Conservation (phyloP, 2,888 invertebrate genomes). For the Tenthredo distinguenda region DNA sequence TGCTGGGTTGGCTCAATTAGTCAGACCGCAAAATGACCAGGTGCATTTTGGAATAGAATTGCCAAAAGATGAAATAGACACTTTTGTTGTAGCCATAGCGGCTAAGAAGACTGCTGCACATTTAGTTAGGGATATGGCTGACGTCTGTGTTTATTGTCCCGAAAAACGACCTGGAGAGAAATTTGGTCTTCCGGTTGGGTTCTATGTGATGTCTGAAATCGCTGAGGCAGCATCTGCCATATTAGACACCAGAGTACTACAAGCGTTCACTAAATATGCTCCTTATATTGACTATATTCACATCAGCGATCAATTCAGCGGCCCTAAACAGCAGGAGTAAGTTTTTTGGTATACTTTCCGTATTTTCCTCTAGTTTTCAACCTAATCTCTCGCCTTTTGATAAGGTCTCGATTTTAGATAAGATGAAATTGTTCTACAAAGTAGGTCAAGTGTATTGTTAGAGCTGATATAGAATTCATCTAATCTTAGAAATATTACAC, state of each 20-base stretch:
- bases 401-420: conserved; percentile 30
- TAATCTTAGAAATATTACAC: background rate
- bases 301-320: conserved; percentile 97
- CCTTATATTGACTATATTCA: conserved; percentile 96
- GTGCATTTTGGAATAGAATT: conserved; percentile 92
- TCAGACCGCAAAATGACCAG: conserved; percentile 93
- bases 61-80: conserved; percentile 94
- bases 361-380: background rate
- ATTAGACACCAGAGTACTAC: conserved; percentile 89
- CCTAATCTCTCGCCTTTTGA: background rate
- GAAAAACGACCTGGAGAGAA: conserved; percentile 91
- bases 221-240: conserved; percentile 92
- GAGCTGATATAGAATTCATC: background rate
- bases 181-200: conserved; percentile 86
- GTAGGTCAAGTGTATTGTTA: conserved; percentile 14
- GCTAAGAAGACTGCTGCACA: conserved; percentile 92
- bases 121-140: conserved; percentile 95
- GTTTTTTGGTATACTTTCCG: conserved; percentile 71
- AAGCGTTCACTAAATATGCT: conserved; percentile 90
- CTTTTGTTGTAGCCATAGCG: conserved; percentile 95
- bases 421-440: background rate
- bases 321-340: conserved; percentile 93
- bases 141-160: conserved; percentile 91
- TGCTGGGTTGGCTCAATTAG: conserved; percentile 89
- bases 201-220: conserved; percentile 93